Conservation (phyloP, 2,113 vertebrate genomes). For the Sciurus niger region DNA sequence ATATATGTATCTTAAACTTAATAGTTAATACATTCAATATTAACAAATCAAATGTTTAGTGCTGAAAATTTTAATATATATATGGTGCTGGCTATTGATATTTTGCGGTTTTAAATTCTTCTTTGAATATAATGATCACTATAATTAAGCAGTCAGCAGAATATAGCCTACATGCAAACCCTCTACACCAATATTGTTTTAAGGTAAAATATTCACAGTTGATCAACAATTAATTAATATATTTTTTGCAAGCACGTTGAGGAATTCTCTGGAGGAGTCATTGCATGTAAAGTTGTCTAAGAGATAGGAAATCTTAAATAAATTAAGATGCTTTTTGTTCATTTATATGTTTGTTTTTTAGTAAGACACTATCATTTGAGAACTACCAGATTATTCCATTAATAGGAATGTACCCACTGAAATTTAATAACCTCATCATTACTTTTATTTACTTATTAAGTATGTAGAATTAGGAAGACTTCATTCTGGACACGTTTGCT, state of each 20-base stretch:
- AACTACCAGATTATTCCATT: background rate
- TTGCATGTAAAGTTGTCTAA: background rate
- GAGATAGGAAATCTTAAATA: background rate
- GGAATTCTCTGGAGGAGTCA: background rate
- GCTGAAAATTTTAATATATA: background rate
- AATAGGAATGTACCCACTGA: background rate
- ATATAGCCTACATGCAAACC: background rate
- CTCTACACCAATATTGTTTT: background rate
- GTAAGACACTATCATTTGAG: slow-evolving; percentile 9
- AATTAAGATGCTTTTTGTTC: background rate
- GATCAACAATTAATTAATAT: background rate
- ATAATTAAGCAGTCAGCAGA: background rate
- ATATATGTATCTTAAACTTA: background rate
- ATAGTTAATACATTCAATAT: too few species aligned
- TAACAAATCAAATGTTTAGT: background rate
- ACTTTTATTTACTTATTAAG: slow-evolving; percentile 19
- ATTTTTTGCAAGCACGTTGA: background rate
- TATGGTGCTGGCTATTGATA: background rate
- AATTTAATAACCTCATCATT: background rate
- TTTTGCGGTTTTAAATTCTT: background rate
- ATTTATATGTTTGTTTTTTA: background rate
- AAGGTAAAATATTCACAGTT: background rate
- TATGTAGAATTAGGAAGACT: background rate
- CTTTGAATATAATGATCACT: background rate
- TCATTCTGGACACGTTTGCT: slow-evolving; percentile 9